Base-by-base conservation (phyloP, 2,797 vertebrate genomes). In the Enteromius radiatus region DNA sequence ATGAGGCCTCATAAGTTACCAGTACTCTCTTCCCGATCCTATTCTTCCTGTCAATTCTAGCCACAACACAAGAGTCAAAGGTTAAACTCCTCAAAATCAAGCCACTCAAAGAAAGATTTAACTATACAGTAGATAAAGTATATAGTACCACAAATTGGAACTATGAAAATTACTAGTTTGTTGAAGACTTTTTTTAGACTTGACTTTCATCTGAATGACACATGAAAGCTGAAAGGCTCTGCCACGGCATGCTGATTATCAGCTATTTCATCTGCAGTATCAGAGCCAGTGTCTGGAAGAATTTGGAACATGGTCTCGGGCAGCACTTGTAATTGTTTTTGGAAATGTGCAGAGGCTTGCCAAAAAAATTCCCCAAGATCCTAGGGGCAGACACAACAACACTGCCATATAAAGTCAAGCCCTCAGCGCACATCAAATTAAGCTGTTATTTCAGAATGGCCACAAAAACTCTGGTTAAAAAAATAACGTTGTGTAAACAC, bases 361-460 rank as follows among this genome's bases (percentile, higher is more conserved):
- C 85, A 86, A 83, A 86, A 85, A 61, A 59, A 41, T 80, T 88
- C 87, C 82, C 79, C 85, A 89, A 87, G 86, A 88, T 85, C 86
- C 85, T 78, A 1, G 21, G 61, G 71, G 79, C 87, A 90, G 87
- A 91, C 83, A 87, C 90, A 92, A 91, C 90, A 90, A 85, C 38
- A 84, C 87, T 90, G 89, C 92, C 92, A 91, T 92, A 92, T 92
- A 92, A 93, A 94, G 92, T 88, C 89, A 92, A 80, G 69, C 78
- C 43, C 87, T 69, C 26, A 81, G 82, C 52, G 10, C 84, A 84
- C 76, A 71, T 80, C 36, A 73, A 68, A 76, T 63, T 76, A 76
- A 52, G 73, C 36, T 49, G 19, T 36, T 64, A 47, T 80, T 74
- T 47, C 71, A 69, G 26, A 73, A 52, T 86, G 74, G 78, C 79